Conservation (phyloP, 2,797 vertebrate genomes). For the Perdix hodgsoniae region DNA sequence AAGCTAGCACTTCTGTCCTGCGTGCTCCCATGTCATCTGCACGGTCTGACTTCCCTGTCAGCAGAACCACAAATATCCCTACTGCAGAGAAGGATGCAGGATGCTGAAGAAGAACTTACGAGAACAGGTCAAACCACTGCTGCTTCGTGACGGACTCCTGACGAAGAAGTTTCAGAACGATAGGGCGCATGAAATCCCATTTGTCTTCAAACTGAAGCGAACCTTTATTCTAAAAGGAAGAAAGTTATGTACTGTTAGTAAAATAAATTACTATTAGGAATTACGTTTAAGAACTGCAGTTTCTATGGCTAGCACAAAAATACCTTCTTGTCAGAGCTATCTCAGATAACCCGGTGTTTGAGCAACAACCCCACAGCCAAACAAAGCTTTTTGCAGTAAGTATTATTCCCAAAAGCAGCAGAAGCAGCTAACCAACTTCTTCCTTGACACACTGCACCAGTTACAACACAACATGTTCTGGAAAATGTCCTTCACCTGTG, state of each 20-base stretch:
- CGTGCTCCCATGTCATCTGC: background rate
- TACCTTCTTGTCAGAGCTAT: background rate
- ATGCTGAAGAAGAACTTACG: conserved; percentile 84
- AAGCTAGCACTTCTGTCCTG: background rate
- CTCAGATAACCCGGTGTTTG: background rate
- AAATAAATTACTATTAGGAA: background rate
- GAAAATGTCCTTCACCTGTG: background rate
- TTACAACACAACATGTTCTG: background rate
- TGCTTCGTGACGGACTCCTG: conserved; percentile 98
- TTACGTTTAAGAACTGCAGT: background rate
- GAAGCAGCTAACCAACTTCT: background rate
- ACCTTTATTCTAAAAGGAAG: conserved; percentile 92
- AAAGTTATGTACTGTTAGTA: background rate
- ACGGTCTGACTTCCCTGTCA: background rate
- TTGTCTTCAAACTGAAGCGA: conserved; percentile 99
- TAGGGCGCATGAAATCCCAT: conserved; percentile 98
- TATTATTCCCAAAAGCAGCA: background rate
- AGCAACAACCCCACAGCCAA: background rate
- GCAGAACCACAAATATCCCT: background rate
- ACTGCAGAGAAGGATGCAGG: background rate
- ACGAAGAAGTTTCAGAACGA: conserved; percentile 96
- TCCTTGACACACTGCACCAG: background rate
- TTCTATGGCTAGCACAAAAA: background rate
- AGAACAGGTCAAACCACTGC: conserved; percentile 98
- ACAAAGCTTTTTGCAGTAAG: background rate